Conservation (phyloP, 2,797 vertebrate species). For the Enteromius fasciolatus region DNA sequence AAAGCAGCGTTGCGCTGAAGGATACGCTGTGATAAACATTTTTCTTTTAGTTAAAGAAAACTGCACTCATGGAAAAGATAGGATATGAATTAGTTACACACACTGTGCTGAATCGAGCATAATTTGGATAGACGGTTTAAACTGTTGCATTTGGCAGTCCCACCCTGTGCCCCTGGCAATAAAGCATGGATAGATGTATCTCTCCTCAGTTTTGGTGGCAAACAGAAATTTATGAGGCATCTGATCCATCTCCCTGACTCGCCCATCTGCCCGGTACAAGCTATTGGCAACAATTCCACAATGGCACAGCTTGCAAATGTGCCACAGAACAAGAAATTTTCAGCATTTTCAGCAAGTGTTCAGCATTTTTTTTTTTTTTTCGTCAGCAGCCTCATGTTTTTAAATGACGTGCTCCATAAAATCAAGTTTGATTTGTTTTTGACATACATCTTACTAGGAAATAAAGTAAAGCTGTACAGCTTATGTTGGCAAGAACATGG, state of each 20-base stretch:
- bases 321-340: constrained; percentile 74
- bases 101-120: constrained; percentile 60
- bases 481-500: background rate
- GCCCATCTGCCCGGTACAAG: constrained; percentile 79
- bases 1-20: constrained; percentile 5
- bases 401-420: background rate
- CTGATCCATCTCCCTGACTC: constrained; percentile 71
- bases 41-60: constrained; percentile 40
- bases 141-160: constrained; percentile 74
- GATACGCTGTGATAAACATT: constrained; percentile 36
- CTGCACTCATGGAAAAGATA: background rate
- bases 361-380: constrained; percentile 51
- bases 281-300: constrained; percentile 71
- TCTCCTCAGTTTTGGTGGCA: constrained; percentile 69
- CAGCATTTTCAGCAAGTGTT: constrained; percentile 65
- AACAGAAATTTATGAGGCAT: constrained; percentile 80
- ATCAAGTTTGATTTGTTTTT: background rate
- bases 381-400: constrained; percentile 64
- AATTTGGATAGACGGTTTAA: constrained; percentile 60
- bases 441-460: background rate
- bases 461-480: background rate
- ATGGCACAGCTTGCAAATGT: constrained; percentile 80
- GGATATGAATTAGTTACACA: constrained; percentile 50
- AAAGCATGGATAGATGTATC: constrained; percentile 72
- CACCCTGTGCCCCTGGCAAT: constrained; percentile 59